phyloP scores from a whole-genome alignment of 2,113 vertebrate species.

The Platysteira castanea region DNA sequence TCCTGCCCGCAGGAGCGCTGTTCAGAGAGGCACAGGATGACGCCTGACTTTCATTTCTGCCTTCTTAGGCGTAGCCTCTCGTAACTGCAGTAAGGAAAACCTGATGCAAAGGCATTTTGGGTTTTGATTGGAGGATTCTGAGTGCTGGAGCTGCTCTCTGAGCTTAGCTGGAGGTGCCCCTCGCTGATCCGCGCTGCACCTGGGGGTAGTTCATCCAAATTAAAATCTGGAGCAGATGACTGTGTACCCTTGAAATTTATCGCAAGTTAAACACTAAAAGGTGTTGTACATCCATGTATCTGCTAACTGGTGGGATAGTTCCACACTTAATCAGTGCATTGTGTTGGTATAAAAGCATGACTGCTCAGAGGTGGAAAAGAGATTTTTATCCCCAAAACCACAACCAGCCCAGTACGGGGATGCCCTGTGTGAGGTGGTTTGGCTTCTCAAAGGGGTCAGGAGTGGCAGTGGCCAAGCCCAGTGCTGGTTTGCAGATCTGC shows the following conservation, averaged over 20 bases:
- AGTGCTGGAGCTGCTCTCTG: not conserved
- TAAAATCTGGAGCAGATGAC: not conserved
- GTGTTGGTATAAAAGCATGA: not conserved
- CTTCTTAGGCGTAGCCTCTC: not conserved
- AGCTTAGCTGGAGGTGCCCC: not conserved
- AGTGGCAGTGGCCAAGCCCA: not conserved
- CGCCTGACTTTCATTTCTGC: not conserved
- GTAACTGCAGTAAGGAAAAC: not conserved
- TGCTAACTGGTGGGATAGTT: not conserved
- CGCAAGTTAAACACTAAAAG: not conserved
- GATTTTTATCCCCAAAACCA: not conserved
- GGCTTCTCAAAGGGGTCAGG: not conserved
- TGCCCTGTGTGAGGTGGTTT: not conserved
- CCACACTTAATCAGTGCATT: not conserved
- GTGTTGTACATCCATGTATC: fast-evolving
- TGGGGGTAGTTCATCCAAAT: not conserved
- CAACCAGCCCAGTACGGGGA: not conserved
- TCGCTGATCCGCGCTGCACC: not conserved
- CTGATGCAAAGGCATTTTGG: not conserved
- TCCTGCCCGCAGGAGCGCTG: not conserved
- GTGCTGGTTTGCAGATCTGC: not conserved
- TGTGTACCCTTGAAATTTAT: not conserved
- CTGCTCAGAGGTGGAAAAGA: not conserved
- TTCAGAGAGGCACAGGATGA: not conserved
- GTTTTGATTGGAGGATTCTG: not conserved